Evolutionary conservation across 2,888 invertebrate species (phyloP), one percentile per base, ranked within the genome.

Genomic region (Hylaea fasciaria): DNA sequence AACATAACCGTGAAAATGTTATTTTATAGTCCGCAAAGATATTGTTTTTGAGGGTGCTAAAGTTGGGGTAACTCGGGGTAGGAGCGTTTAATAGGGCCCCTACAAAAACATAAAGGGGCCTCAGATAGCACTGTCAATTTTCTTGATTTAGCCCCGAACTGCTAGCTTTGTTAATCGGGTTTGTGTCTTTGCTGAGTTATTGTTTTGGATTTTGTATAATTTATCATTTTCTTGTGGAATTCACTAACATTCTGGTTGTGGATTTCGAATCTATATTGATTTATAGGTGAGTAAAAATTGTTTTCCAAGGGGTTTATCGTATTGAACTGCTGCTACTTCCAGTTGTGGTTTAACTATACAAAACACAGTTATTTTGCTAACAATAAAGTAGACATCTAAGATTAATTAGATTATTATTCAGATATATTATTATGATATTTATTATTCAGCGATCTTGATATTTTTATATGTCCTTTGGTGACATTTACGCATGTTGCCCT

Each of bases 21-120:
- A 68, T 73, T 78, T 77, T 80, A 79, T 79, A 71, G 68, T 69
- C 67, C 73, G 54, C 73, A 72, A 69, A 73, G 71, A 77, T 81
- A 78, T 81, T 84, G 79, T 82, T 82, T 80, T 77, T 73, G 76
- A 74, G 50, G 78, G 74, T 66, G 70, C 66, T 66, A 71, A 71
- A 71, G 67, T 72, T 65, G 69, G 78, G 80, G 76, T n/a, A 41
- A 14, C 45, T 47, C 14, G 11, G 49, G 53, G 49, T 63, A 72
- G 69, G 71, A 70, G 50, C 75, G 70, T 77, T 80, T 77, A 66
- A 65, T 66, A 50, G 64, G 71, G 73, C 74, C 67, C 69, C 67
- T 75, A 77, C 73, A 82, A 82, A 78, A 83, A 80, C 78, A 81
- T 69, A 71, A 61, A 74, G 78, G 76, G 72, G 32, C 32, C 65